phyloP scores from a whole-genome alignment of 1,140 invertebrate species.

The Cylas formicarius region DNA sequence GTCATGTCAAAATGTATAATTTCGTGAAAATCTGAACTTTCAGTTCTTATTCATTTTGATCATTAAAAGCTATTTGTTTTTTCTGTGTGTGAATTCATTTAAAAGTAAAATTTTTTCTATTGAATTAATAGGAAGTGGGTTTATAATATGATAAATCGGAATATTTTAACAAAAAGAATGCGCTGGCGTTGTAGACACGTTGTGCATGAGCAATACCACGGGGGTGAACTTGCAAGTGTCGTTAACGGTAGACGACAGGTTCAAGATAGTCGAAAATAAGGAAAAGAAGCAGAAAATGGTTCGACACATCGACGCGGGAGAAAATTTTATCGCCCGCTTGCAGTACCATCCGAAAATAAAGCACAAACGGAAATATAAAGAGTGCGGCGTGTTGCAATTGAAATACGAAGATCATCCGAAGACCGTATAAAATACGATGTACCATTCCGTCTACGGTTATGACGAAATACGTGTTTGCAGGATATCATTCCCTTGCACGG shows the following conservation, averaged over 20 bases:
- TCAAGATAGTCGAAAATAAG: neutral
- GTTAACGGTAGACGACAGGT: slow-evolving; percentile 6
- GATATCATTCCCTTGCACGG: slow-evolving; percentile 42
- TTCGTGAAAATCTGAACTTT: no score
- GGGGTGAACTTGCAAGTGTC: slow-evolving; percentile 8
- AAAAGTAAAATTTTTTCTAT: no score
- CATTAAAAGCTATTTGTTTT: no score
- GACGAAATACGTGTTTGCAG: slow-evolving; percentile 38
- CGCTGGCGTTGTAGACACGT: slow-evolving; percentile 7
- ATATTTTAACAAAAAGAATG: no score
- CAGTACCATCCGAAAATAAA: slow-evolving; percentile 24
- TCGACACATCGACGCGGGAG: neutral
- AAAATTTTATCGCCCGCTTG: slow-evolving; percentile 1
- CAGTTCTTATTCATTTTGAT: no score
- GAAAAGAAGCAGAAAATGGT: neutral
- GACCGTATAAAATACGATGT: slow-evolving; percentile 14
- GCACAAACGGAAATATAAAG: slow-evolving; percentile 17
- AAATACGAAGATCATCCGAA: slow-evolving; percentile 29
- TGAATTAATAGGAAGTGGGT: no score
- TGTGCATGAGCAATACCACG: slow-evolving; percentile 13
- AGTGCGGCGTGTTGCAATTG: slow-evolving; percentile 18
- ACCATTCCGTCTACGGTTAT: no score
- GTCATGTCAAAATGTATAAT: no score
- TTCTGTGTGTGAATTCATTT: no score
- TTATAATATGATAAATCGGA: no score